Percentiles rank a stretch among this genome's conserved stretches.
phyloP scores from a whole-genome alignment of 1,140 invertebrate species.

The Sminthurides bifidus region DNA sequence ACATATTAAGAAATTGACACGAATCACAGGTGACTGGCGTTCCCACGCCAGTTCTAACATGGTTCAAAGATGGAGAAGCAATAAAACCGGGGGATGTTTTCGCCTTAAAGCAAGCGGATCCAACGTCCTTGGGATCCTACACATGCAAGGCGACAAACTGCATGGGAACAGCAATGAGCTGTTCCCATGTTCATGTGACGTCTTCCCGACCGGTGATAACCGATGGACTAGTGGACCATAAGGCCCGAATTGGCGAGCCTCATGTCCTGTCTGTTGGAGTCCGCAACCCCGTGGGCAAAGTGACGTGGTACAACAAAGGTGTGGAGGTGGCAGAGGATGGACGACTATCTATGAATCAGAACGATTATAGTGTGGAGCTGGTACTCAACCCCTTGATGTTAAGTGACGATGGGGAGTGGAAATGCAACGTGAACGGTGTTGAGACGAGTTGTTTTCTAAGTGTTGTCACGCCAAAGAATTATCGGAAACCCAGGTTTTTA shows the following conservation, averaged over 20 bases:
- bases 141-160: slow-evolving; percentile 71
- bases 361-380: slow-evolving; percentile 43
- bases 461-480: slow-evolving; percentile 64
- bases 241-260: slow-evolving; percentile 20
- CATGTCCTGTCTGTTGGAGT: slow-evolving; percentile 8
- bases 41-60: slow-evolving; percentile 62
- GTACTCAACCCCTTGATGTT: slow-evolving; percentile 53
- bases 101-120: slow-evolving; percentile 61
- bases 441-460: slow-evolving; percentile 11
- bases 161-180: slow-evolving; percentile 66
- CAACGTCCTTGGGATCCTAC: slow-evolving; percentile 69
- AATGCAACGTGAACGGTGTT: slow-evolving; percentile 7
- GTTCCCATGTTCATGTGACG: slow-evolving; percentile 65
- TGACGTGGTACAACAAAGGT: slow-evolving; percentile 16
- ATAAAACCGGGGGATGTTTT: slow-evolving; percentile 80
- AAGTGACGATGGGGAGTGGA: slow-evolving; percentile 71
- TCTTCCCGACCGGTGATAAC: slow-evolving; percentile 37
- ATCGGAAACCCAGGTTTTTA: slow-evolving; percentile 74
- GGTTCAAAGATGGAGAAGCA: slow-evolving; percentile 74
- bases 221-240: slow-evolving; percentile 19
- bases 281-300: slow-evolving; percentile 4
- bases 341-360: neutral
- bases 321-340: neutral
- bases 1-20: slow-evolving; percentile 25
- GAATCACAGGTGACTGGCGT: slow-evolving; percentile 53